Evolutionary conservation across 2,797 vertebrate genomes (phyloP).

Genomic region (Coreius guichenoti): DNA sequence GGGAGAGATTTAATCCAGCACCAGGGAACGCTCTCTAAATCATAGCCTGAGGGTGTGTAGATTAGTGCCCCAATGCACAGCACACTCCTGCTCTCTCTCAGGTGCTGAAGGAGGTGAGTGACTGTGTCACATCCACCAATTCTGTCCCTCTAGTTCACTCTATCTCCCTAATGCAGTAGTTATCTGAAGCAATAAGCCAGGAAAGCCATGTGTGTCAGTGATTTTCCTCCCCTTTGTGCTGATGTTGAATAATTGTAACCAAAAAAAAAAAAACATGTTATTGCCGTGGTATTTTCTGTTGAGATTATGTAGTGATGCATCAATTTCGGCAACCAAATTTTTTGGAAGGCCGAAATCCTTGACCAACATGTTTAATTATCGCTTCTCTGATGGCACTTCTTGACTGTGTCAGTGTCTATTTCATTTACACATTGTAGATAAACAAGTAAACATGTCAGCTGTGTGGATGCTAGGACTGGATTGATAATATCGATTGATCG

Average conservation of each 20-base stretch:
- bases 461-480: background rate
- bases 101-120: slow-evolving; percentile 15
- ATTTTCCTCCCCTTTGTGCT: background rate
- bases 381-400: background rate
- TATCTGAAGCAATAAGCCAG: slow-evolving; percentile 21
- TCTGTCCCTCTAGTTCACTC: background rate
- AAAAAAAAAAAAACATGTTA: background rate
- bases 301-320: background rate
- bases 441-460: background rate
- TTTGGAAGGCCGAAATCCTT: background rate
- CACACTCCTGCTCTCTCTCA: slow-evolving; percentile 25
- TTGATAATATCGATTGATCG: background rate
- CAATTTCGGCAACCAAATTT: background rate
- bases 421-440: background rate
- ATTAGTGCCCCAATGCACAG: slow-evolving; percentile 54
- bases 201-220: background rate
- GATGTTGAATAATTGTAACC: background rate
- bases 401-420: background rate
- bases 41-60: slow-evolving; percentile 58
- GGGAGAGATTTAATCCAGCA: slow-evolving; percentile 60
- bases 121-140: slow-evolving; percentile 22
- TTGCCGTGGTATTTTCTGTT: background rate
- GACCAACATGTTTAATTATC: background rate
- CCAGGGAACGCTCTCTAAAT: slow-evolving; percentile 55
- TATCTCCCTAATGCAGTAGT: slow-evolving; percentile 5